A percentile compares a stretch with the other conserved stretches of the same genome.
phyloP scores from a whole-genome alignment of 2,888 invertebrate species.

The Peribatodes rhomboidaria region DNA sequence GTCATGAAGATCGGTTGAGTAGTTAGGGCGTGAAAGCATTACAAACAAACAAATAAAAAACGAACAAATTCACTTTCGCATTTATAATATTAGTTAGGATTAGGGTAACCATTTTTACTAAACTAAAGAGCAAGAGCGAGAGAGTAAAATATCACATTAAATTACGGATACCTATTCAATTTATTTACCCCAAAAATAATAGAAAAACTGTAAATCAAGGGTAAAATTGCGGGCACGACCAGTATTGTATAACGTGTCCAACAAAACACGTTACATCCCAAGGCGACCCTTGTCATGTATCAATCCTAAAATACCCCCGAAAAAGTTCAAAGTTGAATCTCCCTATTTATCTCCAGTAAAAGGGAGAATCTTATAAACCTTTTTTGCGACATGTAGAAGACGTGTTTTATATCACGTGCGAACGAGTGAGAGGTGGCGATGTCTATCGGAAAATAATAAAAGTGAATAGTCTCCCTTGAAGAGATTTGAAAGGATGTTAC shows the following conservation, averaged over 20 bases:
- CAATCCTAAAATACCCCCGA: conserved; percentile 29
- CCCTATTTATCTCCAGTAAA: conserved; percentile 28
- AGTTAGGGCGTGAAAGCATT: no score
- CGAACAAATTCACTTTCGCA: no score
- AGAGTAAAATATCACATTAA: no score
- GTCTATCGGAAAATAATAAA: conserved; percentile 47
- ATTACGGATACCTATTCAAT: no score
- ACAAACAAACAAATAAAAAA: no score
- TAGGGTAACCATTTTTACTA: no score
- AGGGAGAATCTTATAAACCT: conserved; percentile 34
- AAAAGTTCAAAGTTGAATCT: conserved; percentile 36
- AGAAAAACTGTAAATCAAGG: not conserved
- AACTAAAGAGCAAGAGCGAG: no score
- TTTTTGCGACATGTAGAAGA: conserved; percentile 27
- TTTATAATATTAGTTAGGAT: no score
- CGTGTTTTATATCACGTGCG: conserved; percentile 39
- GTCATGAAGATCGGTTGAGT: no score
- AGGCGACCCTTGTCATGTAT: conserved; percentile 30
- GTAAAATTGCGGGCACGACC: not conserved
- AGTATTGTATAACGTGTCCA: not conserved
- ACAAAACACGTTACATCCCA: conserved; percentile 5
- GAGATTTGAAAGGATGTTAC: conserved; percentile 39
- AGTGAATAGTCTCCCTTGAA: conserved; percentile 37
- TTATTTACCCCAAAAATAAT: no score
- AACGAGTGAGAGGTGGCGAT: conserved; percentile 34